Base-by-base conservation (phyloP, 2,888 invertebrate species). In the Lithophane ornitopus region DNA sequence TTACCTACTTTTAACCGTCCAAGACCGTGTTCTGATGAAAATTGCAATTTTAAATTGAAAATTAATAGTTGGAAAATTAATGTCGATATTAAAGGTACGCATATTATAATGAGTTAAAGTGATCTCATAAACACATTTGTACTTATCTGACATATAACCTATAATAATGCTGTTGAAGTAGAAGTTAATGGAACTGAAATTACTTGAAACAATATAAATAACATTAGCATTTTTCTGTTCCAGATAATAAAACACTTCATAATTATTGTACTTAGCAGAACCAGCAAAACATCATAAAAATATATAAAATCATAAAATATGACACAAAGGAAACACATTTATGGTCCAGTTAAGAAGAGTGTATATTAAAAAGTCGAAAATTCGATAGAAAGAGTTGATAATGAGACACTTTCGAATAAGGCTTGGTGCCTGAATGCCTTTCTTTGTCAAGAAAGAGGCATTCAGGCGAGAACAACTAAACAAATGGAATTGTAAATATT, bases 201-300 rank as follows among this genome's bases (percentile, higher is more conserved):
- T 86, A 86, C 86, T 88, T 86, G 88, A 68, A 86, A 87, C 87
- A 85, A 86, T 56, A 68, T 66, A 66, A 80, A 61, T 19, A 59
- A 12, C 12, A 75, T 81, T 59, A 75, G 26, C 4, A 69, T 78
- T 70, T 70, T 16, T 11, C 7, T 49, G 4, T 22, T 74, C 4
- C 46, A 59, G 11, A 46, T 62, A 44, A n/a, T n/a, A n/a, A n/a
- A n/a, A 59, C 12, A 41, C 9, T 34, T 34, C 1, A 49, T 22
- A 34, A 6, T 34, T 34, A 59, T 49, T 52, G 0, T 54, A 16
- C 28, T 52, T 4, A 39, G 26, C 12, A 39, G 7, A 59, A 16
- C 39, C 22, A 34, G n/a, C 1, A 52, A 44, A 79, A 28, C 0
- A 12, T 41, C 4, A 46, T 28, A 16, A 26, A 46, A 46, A n/a